Percentiles rank a stretch among this genome's conserved stretches.
Evolutionary conservation across 2,113 vertebrate genomes (phyloP).

Genomic region (Pandion haliaetus): DNA sequence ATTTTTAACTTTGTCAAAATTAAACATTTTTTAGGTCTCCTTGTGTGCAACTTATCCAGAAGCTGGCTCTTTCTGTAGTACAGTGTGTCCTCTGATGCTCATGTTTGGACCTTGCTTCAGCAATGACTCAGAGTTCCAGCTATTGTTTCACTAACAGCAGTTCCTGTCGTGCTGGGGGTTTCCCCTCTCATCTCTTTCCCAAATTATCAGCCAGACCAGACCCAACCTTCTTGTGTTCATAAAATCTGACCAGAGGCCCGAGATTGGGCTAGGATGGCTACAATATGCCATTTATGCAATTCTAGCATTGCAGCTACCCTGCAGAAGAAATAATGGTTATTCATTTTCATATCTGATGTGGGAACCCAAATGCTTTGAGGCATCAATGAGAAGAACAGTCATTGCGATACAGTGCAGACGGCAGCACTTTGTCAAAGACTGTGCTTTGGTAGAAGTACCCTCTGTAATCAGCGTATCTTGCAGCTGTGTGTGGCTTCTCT

Average conservation of each 20-base stretch:
- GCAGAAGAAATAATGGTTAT: not conserved
- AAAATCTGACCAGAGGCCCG: not conserved
- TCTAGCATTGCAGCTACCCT: not conserved
- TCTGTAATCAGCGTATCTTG: fast-evolving
- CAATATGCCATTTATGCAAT: not conserved
- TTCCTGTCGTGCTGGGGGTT: conserved; percentile 7
- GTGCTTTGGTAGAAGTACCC: not conserved
- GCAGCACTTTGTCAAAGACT: not conserved
- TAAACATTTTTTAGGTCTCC: not conserved
- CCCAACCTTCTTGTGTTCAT: not conserved
- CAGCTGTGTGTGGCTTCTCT: not conserved
- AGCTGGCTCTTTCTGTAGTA: conserved; percentile 1
- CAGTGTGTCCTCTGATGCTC: conserved; percentile 31
- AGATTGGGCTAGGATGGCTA: not conserved
- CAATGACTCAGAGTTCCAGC: conserved; percentile 54
- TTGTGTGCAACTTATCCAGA: not conserved
- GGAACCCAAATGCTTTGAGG: not conserved
- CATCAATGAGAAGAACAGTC: not conserved
- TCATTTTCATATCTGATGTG: not conserved
- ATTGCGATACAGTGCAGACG: not conserved
- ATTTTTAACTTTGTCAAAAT: not conserved
- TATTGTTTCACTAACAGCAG: conserved; percentile 38
- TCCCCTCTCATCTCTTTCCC: conserved; percentile 13
- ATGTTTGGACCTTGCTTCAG: not conserved
- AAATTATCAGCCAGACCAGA: conserved; percentile 8